These are phyloP conservation scores for Kryptolebias ocellatus DNA, from an alignment of 2,797 vertebrate species.

Conservation along the genomic window DNA sequence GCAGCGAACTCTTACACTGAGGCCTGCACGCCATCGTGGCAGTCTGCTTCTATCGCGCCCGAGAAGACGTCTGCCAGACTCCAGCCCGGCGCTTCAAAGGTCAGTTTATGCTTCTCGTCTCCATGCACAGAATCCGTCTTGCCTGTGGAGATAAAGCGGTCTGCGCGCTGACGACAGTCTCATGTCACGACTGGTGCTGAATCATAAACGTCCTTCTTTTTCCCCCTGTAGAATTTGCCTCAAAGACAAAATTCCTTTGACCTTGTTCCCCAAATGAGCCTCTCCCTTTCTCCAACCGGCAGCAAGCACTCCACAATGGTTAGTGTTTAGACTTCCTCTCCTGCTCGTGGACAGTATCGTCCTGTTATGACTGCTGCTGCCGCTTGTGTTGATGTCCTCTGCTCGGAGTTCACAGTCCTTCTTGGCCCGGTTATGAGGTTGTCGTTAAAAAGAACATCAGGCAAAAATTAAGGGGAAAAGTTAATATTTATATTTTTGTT, in stretches of 20 bases:
- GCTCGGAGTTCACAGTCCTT: conserved; percentile 10
- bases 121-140: not conserved
- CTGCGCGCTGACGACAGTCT: conserved; percentile 7
- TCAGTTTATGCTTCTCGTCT: conserved; percentile 49
- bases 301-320: conserved; percentile 87
- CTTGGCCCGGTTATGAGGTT: conserved; percentile 3
- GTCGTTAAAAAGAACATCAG: not conserved
- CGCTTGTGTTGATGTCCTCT: conserved; percentile 28
- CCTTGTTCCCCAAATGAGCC: conserved; percentile 77
- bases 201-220: conserved; percentile 46
- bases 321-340: conserved; percentile 66
- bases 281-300: conserved; percentile 81
- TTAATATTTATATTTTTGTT: not conserved
- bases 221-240: conserved; percentile 80
- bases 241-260: conserved; percentile 84
- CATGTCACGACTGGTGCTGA: conserved; percentile 19
- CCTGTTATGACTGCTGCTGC: conserved; percentile 26
- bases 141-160: conserved; percentile 19
- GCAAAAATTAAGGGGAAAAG: conserved; percentile 2
- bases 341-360: conserved; percentile 40
- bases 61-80: conserved; percentile 84
- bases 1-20: conserved; percentile 89
- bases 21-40: conserved; percentile 85
- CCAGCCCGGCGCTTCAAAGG: conserved; percentile 78
- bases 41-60: conserved; percentile 69